Percentiles rank a stretch among this genome's conserved stretches.
These are phyloP conservation scores for Heliothis peltigera DNA, from an alignment of 2,888 invertebrate species.

Conservation along the genomic window DNA sequence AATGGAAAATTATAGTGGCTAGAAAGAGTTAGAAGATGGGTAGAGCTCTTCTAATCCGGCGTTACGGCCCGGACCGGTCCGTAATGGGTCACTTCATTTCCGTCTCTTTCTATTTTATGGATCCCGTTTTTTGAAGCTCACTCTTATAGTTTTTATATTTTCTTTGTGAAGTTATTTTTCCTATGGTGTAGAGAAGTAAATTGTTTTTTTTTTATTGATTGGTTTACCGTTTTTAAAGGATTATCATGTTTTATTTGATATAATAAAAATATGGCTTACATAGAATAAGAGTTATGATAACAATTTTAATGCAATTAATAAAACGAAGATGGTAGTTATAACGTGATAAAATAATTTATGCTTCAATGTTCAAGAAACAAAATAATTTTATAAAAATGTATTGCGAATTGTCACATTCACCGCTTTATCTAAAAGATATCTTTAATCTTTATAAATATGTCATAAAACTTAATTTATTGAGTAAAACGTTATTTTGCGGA, in stretches of 20 bases:
- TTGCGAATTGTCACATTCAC: background rate
- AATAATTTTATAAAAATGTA: conserved; percentile 9
- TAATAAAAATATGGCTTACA: no score
- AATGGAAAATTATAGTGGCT: conserved; percentile 37
- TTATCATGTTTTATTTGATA: no score
- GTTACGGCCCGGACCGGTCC: conserved; percentile 16
- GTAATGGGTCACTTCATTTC: conserved; percentile 50
- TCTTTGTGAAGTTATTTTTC: conserved; percentile 7
- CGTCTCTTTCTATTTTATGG: conserved; percentile 42
- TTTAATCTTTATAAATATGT: conserved; percentile 32
- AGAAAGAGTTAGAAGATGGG: conserved; percentile 38
- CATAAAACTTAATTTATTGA: conserved; percentile 48
- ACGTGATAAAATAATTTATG: no score
- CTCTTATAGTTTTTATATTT: conserved; percentile 18
- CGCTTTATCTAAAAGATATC: conserved; percentile 36
- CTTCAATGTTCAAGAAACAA: background rate
- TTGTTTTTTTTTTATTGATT: no score
- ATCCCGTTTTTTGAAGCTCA: conserved; percentile 26
- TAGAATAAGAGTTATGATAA: no score
- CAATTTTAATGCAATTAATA: no score
- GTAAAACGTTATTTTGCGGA: conserved; percentile 28
- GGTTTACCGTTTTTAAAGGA: no score
- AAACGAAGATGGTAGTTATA: no score
- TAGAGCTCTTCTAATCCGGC: conserved; percentile 39
- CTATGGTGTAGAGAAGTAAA: background rate